phyloP scores from a whole-genome alignment of 2,113 vertebrate species.

The Martes martes region DNA sequence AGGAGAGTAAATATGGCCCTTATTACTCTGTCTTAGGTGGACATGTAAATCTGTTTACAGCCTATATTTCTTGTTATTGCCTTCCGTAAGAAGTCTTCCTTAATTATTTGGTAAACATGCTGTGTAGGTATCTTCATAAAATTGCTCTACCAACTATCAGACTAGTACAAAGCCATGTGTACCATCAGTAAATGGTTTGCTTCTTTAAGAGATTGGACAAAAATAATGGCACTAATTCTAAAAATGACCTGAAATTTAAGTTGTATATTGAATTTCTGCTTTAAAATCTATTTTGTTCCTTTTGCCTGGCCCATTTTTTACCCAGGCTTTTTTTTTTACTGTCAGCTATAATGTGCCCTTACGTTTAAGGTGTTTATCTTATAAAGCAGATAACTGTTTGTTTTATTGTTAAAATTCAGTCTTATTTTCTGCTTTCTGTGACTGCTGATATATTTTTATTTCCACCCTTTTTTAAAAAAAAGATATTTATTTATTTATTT shows the following conservation, averaged over 20 bases:
- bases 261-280: background rate
- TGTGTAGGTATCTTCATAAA: background rate
- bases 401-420: background rate
- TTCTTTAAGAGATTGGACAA: background rate
- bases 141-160: background rate
- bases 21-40: background rate
- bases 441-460: background rate
- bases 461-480: background rate
- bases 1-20: background rate
- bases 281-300: background rate
- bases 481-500: too few relatives aligned
- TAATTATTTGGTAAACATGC: background rate
- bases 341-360: background rate
- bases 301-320: background rate
- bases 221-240: background rate
- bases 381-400: background rate
- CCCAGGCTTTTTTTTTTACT: background rate
- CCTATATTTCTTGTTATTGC: background rate
- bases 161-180: background rate
- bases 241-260: conserved; percentile 20
- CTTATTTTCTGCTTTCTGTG: background rate
- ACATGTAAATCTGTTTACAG: background rate
- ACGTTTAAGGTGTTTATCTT: background rate
- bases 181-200: background rate
- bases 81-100: background rate